Base-by-base conservation (phyloP, 2,888 invertebrate genomes). In the Dexiosoma caninum region DNA sequence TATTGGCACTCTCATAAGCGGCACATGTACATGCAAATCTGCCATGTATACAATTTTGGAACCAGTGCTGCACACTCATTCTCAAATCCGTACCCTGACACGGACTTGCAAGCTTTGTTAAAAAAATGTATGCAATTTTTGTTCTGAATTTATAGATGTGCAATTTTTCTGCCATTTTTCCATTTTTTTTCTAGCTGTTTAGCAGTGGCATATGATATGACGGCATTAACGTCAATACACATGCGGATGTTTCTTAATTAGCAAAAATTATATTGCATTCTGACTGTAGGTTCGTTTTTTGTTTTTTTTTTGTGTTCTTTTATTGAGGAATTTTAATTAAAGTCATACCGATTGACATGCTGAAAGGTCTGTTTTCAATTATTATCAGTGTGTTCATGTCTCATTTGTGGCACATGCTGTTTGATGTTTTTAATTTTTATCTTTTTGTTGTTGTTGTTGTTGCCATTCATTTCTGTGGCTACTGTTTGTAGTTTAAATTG, bases 191-290 rank as follows among this genome's bases (percentile, higher is more conserved):
- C 3, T 4, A 16, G 42, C 44, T 23, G 9, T 14, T 4, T 19
- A 40, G 49, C 37, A 32, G 30, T 62, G 60, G n/a, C n/a, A n/a
- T n/a, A n/a, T n/a, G n/a, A n/a, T n/a, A n/a, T 40, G 21, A 30
- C 5, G n/a, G 23, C 12, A 23, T 57, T 23, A 6, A n/a, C 1
- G 44, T 14, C 7, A 46, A 1, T 19, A 6, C 40, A 21, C 30
- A 64, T 55, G 60, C 62, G 78, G 69, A 69, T 79, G 69, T 37
- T 57, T 69, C 62, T 74, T 69, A 74, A 75, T 75, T 67, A 60
- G 60, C 67, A 67, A 72, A 72, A 78, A 72, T 72, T 78, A 49
- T 42, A 75, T 64, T 75, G 75, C 44, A 75, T 75, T 79, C 64
- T 70, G 64, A 57, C 42, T 69, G 53, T 46, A 71, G 60, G 49